Percentiles rank a stretch among this genome's conserved stretches.
phyloP scores from a whole-genome alignment of 2,888 invertebrate genomes.

The Cantharis flavilabris region DNA sequence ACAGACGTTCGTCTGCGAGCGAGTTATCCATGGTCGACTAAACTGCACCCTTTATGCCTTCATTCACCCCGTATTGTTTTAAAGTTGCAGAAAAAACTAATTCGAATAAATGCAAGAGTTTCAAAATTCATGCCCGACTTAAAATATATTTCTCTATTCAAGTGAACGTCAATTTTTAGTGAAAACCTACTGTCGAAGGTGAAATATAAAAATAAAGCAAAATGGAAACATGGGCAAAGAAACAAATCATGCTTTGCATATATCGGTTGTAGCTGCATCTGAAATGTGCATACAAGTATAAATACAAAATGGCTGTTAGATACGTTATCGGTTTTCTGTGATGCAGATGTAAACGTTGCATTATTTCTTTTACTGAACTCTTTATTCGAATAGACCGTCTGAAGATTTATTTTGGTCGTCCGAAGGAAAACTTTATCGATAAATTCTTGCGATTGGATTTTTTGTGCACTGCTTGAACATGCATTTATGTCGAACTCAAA shows the following conservation, averaged over 20 bases:
- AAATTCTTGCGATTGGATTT: conserved; percentile 21
- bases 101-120: background rate
- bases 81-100: background rate
- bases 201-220: background rate
- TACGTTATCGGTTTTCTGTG: conserved; percentile 21
- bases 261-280: conserved; percentile 9
- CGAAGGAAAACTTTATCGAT: conserved; percentile 20
- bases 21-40: background rate
- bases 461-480: background rate
- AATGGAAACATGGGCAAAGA: background rate
- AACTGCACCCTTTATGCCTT: background rate
- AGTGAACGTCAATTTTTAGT: background rate
- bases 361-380: conserved; percentile 29
- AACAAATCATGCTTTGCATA: background rate
- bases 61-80: background rate
- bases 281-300: conserved; percentile 25
- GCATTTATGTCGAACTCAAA: background rate
- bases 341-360: conserved; percentile 26
- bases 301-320: conserved; percentile 23
- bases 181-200: background rate
- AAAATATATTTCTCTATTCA: background rate
- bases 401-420: conserved; percentile 26
- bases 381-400: conserved; percentile 28
- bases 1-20: background rate
- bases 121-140: background rate